Percentiles rank a stretch among this genome's conserved stretches.
Conservation (phyloP, 2,113 vertebrate genomes). For the Diphyllodes magnificus region DNA sequence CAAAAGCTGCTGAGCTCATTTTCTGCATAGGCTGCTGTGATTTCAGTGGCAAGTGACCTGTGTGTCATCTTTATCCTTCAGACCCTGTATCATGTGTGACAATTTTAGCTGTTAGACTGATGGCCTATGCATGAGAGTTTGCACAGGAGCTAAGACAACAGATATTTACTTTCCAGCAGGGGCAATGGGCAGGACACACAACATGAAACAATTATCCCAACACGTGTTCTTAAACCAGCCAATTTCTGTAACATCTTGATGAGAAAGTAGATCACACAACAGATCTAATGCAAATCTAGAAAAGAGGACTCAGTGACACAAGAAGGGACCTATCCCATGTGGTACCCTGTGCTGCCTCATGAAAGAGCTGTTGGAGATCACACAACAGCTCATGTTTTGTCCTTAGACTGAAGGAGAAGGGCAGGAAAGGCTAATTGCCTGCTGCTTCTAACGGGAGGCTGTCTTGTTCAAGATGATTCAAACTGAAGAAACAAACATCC, state of each 20-base stretch:
- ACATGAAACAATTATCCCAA: not conserved
- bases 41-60: not conserved
- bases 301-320: not conserved
- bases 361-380: not conserved
- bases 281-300: not conserved
- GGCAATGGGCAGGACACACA: not conserved
- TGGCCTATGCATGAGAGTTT: not conserved
- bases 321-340: not conserved
- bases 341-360: not conserved
- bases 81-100: not conserved
- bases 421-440: slow-evolving; percentile 37
- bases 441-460: not conserved
- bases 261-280: not conserved
- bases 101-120: not conserved
- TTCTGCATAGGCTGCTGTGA: not conserved
- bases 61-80: not conserved
- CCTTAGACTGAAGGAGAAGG: not conserved
- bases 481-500: not conserved
- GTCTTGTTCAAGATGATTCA: not conserved
- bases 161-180: not conserved
- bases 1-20: not conserved
- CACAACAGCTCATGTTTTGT: not conserved
- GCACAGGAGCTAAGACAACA: not conserved
- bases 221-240: not conserved
- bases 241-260: not conserved